Conservation (phyloP, 1,140 invertebrate species). For the Drosophila lacteicornis region DNA sequence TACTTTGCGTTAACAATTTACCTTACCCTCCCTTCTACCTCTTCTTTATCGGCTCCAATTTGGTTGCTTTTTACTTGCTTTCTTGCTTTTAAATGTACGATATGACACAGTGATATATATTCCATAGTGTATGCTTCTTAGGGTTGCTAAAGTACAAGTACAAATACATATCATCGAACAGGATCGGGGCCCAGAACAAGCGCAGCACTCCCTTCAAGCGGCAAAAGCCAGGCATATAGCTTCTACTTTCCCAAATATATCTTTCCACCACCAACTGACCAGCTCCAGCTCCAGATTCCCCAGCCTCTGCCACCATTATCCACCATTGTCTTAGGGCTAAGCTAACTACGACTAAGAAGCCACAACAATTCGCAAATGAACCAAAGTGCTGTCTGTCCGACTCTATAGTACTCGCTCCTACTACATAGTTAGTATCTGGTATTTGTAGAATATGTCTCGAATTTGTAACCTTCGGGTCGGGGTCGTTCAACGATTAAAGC, state of each 20-base stretch:
- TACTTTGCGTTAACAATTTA: constrained; percentile 66
- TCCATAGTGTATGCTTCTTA: constrained; percentile 70
- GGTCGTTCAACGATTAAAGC: constrained; percentile 80
- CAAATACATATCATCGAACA: constrained; percentile 62
- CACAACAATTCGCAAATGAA: constrained; percentile 76
- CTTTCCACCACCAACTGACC: constrained; percentile 36
- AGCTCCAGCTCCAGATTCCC: constrained; percentile 11
- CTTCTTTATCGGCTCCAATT: constrained; percentile 30
- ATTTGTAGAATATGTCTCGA: constrained; percentile 37
- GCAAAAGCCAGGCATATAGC: constrained; percentile 25
- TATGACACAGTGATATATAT: constrained; percentile 83
- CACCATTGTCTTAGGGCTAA: constrained; percentile 55
- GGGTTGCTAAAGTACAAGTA: constrained; percentile 68
- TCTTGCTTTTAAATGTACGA: constrained; percentile 73
- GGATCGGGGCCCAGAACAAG: constrained; percentile 47
- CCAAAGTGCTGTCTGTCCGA: constrained; percentile 43
- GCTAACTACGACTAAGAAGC: constrained; percentile 75
- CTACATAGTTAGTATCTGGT: constrained; percentile 31
- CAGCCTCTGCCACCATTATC: constrained; percentile 2
- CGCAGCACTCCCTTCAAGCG: constrained; percentile 34
- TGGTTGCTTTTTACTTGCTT: constrained; percentile 55
- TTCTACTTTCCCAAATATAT: constrained; percentile 16
- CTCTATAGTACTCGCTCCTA: constrained; percentile 1
- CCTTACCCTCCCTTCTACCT: constrained; percentile 4
- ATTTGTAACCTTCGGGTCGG: constrained; percentile 64